Conservation (phyloP, 2,113 vertebrate species). For the Serinus canaria region DNA sequence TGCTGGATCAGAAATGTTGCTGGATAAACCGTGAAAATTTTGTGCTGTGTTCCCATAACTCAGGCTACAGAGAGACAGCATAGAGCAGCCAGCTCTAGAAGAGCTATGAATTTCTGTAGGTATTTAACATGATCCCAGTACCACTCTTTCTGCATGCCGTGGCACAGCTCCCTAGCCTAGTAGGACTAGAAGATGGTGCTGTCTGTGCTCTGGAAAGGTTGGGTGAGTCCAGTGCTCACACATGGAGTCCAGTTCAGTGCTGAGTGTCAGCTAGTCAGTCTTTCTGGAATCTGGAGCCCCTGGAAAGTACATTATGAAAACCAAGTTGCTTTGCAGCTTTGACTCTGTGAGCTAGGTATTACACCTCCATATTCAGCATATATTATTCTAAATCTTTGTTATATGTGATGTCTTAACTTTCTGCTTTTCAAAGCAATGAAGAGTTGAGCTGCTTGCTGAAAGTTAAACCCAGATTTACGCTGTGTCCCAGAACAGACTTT, state of each 20-base stretch:
- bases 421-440: not conserved
- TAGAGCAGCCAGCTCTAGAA: not conserved
- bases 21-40: not conserved
- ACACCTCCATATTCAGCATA: not conserved
- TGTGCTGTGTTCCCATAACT: not conserved
- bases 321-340: not conserved
- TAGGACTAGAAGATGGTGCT: not conserved
- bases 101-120: not conserved
- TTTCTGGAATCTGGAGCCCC: not conserved
- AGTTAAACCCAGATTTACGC: not conserved
- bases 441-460: not conserved
- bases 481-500: not conserved
- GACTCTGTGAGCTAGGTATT: not conserved
- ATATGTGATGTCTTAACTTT: not conserved
- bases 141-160: rapidly evolving
- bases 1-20: not conserved
- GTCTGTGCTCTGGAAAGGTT: not conserved
- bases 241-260: rapidly evolving
- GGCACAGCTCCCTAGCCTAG: not conserved
- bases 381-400: not conserved
- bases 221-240: not conserved
- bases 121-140: not conserved
- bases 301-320: not conserved
- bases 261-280: rapidly evolving
- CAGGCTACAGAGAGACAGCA: rapidly evolving